Base-by-base conservation (phyloP, 2,888 invertebrate genomes). In the Liodrosophila aerea region DNA sequence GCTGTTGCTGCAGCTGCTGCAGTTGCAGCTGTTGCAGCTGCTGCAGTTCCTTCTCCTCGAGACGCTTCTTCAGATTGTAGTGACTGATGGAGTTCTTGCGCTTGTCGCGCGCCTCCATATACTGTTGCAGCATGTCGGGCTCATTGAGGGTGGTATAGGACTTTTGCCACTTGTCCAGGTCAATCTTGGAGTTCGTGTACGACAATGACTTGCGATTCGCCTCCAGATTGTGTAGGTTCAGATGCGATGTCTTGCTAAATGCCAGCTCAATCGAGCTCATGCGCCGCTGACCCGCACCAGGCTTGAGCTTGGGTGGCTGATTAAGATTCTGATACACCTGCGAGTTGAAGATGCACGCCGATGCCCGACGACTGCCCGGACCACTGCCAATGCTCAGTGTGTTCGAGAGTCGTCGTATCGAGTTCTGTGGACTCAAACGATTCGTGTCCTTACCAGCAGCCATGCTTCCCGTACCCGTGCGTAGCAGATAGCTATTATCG, bases 361-460 rank as follows among this genome's bases (percentile, higher is more conserved):
- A 88, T 56, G 89, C 87, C 18, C 89, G 85, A 0, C 89, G 81
- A 53, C 87, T 87, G 30, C 83, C 77, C n/a, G 70, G 66, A 1
- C 76, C 82, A 57, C 87, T 86, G 67, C 86, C 85, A 27, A 85
- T 83, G 56, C 86, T 86, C 30, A 88, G 67, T 7, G 89, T 87
- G 2, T 87, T 85, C 2, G 87, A 85, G 0, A 87, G 73, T 0
- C 89, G 83, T 4, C 89, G 75, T 69, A 94, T 92, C 11, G 94
- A 94, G 89, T 94, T 94, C 58, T 94, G 95, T 15, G 94, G 94
- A 87, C 94, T 94, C 60, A 94, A 58, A n/a, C 87, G 89, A 61
- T 89, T 90, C 9, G 88, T 94, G 22, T 93, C 93, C 85, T 95
- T 95, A 85, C 95, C 34, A 2, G 39, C 7, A 92, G 92, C 85